A percentile compares a stretch with the other conserved stretches of the same genome.
Evolutionary conservation across 2,888 invertebrate genomes (phyloP).

Genomic region (Cantharis flavilabris): DNA sequence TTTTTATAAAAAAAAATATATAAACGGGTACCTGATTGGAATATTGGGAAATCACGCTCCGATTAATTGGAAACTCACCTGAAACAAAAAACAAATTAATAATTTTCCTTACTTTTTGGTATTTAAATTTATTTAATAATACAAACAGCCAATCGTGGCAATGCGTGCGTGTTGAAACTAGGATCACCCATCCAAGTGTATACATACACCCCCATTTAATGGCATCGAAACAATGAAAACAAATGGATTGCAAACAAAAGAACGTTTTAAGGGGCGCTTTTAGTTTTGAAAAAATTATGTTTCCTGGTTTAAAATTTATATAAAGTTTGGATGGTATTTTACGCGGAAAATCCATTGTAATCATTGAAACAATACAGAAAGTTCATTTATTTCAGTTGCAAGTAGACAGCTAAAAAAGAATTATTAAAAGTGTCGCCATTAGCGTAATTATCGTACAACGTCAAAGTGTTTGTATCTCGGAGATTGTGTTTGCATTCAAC

Average conservation of each 20-base stretch:
- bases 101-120: background rate
- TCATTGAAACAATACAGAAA: background rate
- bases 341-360: background rate
- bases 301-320: background rate
- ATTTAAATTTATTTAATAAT: no score
- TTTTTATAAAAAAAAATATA: background rate
- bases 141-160: no score
- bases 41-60: background rate
- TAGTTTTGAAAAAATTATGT: background rate
- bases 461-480: conserved; percentile 12
- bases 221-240: background rate
- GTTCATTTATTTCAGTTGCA: conserved; percentile 20
- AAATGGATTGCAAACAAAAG: background rate
- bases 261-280: background rate
- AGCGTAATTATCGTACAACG: conserved; percentile 25
- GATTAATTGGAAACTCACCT: background rate
- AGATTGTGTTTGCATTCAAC: conserved; percentile 12
- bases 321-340: background rate
- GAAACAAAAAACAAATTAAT: background rate
- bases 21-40: background rate
- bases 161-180: no score
- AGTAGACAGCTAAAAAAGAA: conserved; percentile 18
- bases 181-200: no score
- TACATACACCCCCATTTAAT: background rate
- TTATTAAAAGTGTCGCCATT: conserved; percentile 25